These are phyloP conservation scores for Strix occidentalis DNA, from an alignment of 2,797 vertebrate species.

Conservation along the genomic window DNA sequence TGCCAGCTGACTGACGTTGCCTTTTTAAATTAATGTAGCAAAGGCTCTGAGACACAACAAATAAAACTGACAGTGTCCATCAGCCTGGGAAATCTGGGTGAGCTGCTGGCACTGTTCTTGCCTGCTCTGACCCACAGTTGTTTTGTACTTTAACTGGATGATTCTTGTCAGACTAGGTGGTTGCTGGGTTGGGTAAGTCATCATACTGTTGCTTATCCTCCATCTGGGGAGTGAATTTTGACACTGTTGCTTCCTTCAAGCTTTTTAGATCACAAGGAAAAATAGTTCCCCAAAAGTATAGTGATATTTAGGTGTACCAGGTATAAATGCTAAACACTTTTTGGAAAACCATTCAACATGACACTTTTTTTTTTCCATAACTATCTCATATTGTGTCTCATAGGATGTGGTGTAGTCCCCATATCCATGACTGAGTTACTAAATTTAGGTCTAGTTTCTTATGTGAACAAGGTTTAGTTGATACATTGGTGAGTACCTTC, in stretches of 20 bases:
- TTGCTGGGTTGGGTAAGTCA: not conserved
- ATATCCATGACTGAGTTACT: not conserved
- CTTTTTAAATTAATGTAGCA: not conserved
- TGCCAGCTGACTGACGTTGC: not conserved
- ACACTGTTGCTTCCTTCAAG: not conserved
- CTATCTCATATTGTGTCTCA: not conserved
- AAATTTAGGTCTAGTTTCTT: not conserved
- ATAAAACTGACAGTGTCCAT: not conserved
- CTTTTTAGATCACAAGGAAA: not conserved
- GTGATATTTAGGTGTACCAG: not conserved
- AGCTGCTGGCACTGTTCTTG: not conserved
- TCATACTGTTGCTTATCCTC: not conserved
- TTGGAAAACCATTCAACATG: not conserved
- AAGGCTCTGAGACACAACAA: not conserved
- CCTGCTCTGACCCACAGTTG: accelerated
- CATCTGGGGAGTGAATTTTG: not conserved
- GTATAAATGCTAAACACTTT: not conserved
- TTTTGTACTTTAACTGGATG: not conserved
- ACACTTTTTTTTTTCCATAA: accelerated
- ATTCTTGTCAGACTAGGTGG: not conserved
- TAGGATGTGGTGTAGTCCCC: not conserved
- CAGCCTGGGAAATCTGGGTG: not conserved
- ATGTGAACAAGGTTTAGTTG: not conserved
- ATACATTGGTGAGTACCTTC: not conserved
- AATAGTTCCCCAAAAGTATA: not conserved